Percentiles rank a stretch among this genome's conserved stretches.
phyloP scores from a whole-genome alignment of 2,797 vertebrate genomes.

The Hoplostethus atlanticus region DNA sequence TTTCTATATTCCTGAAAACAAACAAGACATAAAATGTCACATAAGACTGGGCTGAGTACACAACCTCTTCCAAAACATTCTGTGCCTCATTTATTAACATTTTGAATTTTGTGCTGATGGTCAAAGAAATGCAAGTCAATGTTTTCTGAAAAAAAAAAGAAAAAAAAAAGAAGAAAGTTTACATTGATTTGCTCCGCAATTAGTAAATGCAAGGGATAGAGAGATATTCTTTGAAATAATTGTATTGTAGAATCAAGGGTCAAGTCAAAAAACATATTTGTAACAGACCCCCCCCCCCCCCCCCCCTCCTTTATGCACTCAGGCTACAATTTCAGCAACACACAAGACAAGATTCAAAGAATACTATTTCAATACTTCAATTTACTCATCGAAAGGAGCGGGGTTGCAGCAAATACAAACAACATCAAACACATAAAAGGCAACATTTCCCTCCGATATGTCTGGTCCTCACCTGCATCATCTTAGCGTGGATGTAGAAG shows the following conservation, averaged over 20 bases:
- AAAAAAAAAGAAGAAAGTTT: not conserved
- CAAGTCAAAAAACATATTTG: not conserved
- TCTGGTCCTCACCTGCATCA: slow-evolving; percentile 85
- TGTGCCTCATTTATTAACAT: not conserved
- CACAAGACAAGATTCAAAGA: not conserved
- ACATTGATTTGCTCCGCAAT: not conserved
- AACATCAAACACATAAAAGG: too few relatives aligned
- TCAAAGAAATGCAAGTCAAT: not conserved
- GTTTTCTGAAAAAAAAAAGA: not conserved
- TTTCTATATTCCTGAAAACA: slow-evolving; percentile 86
- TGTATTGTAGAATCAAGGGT: not conserved
- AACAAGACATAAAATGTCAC: not conserved
- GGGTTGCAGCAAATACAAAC: not conserved
- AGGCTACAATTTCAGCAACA: not conserved
- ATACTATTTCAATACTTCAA: not conserved
- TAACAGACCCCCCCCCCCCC: too few relatives aligned
- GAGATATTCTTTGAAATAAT: not conserved
- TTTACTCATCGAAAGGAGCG: not conserved
- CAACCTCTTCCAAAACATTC: not conserved
- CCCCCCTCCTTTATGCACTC: too few relatives aligned
- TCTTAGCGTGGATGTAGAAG: slow-evolving; percentile 90
- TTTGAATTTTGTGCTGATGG: not conserved
- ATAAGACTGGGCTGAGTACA: not conserved
- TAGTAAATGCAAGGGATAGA: not conserved
- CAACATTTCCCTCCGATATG: not conserved